Base-by-base conservation (phyloP, 2,888 invertebrate genomes). In the Melanchra persicariae region DNA sequence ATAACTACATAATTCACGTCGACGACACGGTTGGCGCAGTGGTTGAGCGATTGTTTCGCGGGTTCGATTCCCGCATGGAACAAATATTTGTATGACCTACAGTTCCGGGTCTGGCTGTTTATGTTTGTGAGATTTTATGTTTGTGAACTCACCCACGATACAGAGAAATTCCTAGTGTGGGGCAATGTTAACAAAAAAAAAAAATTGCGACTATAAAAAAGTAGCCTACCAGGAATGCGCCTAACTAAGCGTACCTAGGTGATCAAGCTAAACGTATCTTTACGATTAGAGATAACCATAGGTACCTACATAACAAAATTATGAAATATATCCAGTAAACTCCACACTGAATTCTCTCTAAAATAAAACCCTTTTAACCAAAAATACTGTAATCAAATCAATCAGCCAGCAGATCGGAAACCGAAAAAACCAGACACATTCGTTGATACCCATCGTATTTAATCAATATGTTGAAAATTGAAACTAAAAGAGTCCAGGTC, bases 401-500 rank as follows among this genome's bases (percentile, higher is more conserved):
- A 79, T 26, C 40, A 37, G 3, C 9, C 22, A 19, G 3, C 24
- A 17, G 6, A 30, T 58, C 37, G 12, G 43, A 57, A 60, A 17
- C 19, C n/a, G 4, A 59, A 69, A 68, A 57, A 54, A 30, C 19
- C 63, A 58, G 54, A 73, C 63, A 75, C 59, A 77, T 54, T 64
- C 37, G 49, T 62, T 60, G 66, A 60, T 58, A 24, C 19, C 45
- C 65, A 63, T 77, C 72, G 63, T 77, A 75, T 86, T 84, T 77
- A 85, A 89, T 87, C 85, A 83, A 90, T 90, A 87, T 79, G 74
- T 83, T 87, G 85, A 75, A 88, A 89, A 90, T 89, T 88, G 87
- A 89, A 88, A 88, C 87, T 87, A 86, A 88, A 89, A 87, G 85
- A 87, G 86, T 85, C 76, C 80, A 86, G 87, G 88, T 88, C 87